Evolutionary conservation across 1,140 invertebrate species (phyloP).

Genomic region (Drosophila suzukii): DNA sequence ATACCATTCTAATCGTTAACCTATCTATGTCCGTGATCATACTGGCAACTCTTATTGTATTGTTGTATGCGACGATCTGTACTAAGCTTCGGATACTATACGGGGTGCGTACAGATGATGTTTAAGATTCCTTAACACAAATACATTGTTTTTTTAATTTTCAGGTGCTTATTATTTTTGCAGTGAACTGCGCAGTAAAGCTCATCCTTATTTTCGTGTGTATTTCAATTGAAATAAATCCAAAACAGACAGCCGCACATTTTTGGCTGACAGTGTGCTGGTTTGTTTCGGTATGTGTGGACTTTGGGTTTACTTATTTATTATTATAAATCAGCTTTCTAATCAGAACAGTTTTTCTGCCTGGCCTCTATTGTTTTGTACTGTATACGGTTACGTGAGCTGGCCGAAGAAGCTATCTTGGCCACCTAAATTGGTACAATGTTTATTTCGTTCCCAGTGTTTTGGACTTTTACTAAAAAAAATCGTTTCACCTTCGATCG

Average conservation of each 20-base stretch:
- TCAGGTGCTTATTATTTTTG: background rate
- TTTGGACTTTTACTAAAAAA: no score
- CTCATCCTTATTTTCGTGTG: background rate
- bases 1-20: background rate
- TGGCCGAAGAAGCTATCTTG: background rate
- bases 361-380: background rate
- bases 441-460: no score
- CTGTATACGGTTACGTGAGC: background rate
- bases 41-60: background rate
- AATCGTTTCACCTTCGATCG: background rate
- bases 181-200: background rate
- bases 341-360: background rate
- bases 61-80: constrained; percentile 3
- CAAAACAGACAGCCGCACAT: background rate
- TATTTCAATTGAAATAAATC: background rate
- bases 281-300: background rate
- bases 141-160: background rate
- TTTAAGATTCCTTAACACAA: background rate
- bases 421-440: background rate
- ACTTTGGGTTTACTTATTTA: background rate
- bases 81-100: background rate
- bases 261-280: background rate
- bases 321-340: no score
- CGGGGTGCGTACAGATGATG: background rate
- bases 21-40: background rate